These are phyloP conservation scores for Phylloscopus trochilus DNA, from an alignment of 2,113 vertebrate species.

Conservation along the genomic window DNA sequence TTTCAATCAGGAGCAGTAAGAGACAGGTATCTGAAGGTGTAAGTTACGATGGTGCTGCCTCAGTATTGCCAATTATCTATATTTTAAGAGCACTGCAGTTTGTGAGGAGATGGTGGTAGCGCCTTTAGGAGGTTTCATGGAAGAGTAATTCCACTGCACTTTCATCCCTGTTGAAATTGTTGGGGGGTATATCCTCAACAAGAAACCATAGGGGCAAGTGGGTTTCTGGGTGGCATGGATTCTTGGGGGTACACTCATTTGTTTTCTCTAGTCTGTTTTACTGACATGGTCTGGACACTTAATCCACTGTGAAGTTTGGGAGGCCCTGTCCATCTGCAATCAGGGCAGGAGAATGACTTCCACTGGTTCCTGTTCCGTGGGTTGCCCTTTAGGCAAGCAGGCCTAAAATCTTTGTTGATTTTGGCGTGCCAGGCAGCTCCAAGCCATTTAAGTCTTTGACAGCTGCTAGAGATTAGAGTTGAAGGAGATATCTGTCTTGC, in stretches of 20 bases:
- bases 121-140: background rate
- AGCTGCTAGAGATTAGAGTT: conserved; percentile 34
- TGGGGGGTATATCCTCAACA: background rate
- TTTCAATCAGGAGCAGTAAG: background rate
- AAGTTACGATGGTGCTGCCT: background rate
- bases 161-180: background rate
- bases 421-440: background rate
- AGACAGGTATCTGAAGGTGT: background rate
- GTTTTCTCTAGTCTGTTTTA: background rate
- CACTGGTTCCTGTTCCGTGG: background rate
- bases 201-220: background rate
- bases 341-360: background rate
- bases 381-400: background rate
- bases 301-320: background rate
- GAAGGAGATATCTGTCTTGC: conserved; percentile 29
- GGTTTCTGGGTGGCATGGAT: background rate
- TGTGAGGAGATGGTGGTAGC: background rate
- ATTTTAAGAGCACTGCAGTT: background rate
- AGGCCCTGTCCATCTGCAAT: background rate
- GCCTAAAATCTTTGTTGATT: background rate
- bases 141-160: background rate
- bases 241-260: background rate
- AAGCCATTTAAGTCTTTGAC: background rate
- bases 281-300: background rate
- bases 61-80: background rate